A percentile compares a stretch with the other conserved stretches of the same genome.
phyloP scores from a whole-genome alignment of 37 sponge, comb jelly and placozoan species.

The Tethya wilhelma region DNA sequence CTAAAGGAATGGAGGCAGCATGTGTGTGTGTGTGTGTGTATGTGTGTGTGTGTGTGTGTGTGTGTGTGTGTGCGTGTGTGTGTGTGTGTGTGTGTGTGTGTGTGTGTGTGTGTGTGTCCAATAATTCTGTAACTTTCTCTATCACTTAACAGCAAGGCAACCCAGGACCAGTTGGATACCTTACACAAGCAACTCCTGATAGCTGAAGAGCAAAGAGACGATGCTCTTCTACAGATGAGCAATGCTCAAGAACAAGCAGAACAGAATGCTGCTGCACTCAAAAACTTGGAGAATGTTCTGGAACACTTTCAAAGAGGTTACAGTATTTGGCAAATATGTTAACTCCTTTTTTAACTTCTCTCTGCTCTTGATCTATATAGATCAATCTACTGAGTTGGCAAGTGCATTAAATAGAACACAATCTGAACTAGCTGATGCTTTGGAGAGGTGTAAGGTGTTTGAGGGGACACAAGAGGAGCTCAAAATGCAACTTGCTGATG shows the following conservation, averaged over 20 bases:
- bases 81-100: not conserved
- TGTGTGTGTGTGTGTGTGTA: too few relatives aligned
- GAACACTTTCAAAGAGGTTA: constrained; percentile 84
- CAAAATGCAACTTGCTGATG: constrained; percentile 13
- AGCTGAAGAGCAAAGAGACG: constrained; percentile 61
- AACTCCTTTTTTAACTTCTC: not conserved
- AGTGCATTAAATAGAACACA: constrained; percentile 26
- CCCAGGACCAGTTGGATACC: constrained; percentile 20
- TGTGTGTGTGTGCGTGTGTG: not conserved
- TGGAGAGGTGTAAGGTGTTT: constrained; percentile 5
- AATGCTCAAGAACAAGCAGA: constrained; percentile 64
- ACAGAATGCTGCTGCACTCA: constrained; percentile 45
- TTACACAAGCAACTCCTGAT: constrained; percentile 53
- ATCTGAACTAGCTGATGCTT: constrained; percentile 29
- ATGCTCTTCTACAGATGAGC: constrained; percentile 50
- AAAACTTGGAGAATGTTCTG: constrained; percentile 76
- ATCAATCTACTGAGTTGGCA: constrained; percentile 57
- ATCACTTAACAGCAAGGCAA: constrained; percentile 34
- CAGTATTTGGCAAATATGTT: not conserved
- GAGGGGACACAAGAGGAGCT: not conserved
- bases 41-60: too few relatives aligned
- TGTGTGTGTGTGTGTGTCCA: not conserved
- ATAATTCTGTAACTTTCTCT: not conserved
- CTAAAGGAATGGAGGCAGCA: constrained; percentile 14
- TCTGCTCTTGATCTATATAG: constrained; percentile 18